Evolutionary conservation across 2,113 vertebrate species (phyloP), one percentile per base, ranked within the genome.

Genomic region (Fulmarus glacialis): DNA sequence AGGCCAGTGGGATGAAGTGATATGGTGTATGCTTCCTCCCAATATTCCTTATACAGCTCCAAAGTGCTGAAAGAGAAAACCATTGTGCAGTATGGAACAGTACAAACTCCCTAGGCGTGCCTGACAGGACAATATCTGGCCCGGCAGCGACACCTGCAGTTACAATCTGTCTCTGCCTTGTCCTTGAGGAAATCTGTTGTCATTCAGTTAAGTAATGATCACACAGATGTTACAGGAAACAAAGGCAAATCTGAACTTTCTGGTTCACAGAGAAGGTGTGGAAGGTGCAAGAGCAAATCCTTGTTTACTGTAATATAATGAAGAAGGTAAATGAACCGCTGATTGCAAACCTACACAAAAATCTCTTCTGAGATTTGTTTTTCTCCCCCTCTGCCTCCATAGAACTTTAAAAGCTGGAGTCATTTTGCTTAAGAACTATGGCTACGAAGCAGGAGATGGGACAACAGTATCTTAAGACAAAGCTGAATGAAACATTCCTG

Each of bases 1-100:
- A 99, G 98, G 27, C 99, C 99, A 9, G 98, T 98, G n/a, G 99
- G 99, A 70, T 99, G 99, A 83, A 99, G 98, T 64, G 99, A 98
- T 62, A 99, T 85, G 8, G 99, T 97, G 91, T 98, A 97, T 3
- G 98, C 99, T 90, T 99, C 99, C 92, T 99, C 99, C 93, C 98
- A 98, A 90, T 99, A 99, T 58, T 99, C 98, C 93, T 99, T 99
- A 84, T 94, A 99, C 42, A 99, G 98, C 92, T 99, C 99, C 95
- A 99, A 87, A 56, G 96, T 97, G 95, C 99, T 99, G 95, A 43
- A 90, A 96, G 82, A 96, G 66, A 96, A 88, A 90, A 78, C 17
- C 72, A 55, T 3, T 11, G 55, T 2, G 5, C 29, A 87, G 52
- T 50, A 42, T 55, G 42, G 68, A 66, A 81, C 2, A 92, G 42